These are phyloP conservation scores for Myotis vivesi DNA, from an alignment of 2,797 vertebrate species.

Conservation along the genomic window DNA sequence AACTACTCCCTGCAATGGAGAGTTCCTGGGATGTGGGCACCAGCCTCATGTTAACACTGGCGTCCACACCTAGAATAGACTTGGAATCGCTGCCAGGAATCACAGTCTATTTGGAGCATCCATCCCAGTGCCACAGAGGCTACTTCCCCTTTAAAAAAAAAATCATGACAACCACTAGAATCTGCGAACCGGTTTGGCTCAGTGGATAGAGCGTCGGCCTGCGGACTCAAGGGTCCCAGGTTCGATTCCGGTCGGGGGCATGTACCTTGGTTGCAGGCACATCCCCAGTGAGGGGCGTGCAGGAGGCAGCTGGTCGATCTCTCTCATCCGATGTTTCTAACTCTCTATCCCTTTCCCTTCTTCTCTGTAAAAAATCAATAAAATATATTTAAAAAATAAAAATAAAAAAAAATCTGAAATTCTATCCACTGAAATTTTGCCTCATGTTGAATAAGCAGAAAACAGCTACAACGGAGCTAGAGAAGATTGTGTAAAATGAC, in stretches of 20 bases:
- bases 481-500: slow-evolving; percentile 7
- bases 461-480: neutral
- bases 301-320: too few relatives aligned
- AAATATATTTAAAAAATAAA: too few relatives aligned
- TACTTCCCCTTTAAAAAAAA: slow-evolving; percentile 41
- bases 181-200: too few relatives aligned
- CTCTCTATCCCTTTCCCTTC: too few relatives aligned
- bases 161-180: slow-evolving; percentile 65
- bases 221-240: too few relatives aligned
- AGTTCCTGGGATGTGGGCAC: neutral
- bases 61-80: neutral
- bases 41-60: neutral
- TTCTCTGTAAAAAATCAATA: too few relatives aligned
- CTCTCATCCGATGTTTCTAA: too few relatives aligned
- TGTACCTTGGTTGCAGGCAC: too few relatives aligned
- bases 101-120: neutral
- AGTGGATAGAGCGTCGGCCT: too few relatives aligned
- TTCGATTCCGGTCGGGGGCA: too few relatives aligned
- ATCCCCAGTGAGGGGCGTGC: too few relatives aligned
- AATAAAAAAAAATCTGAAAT: slow-evolving; percentile 8
- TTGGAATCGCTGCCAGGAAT: neutral
- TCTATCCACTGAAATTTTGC: neutral
- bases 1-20: neutral
- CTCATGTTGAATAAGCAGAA: slow-evolving; percentile 33
- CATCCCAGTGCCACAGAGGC: slow-evolving; percentile 53